These are phyloP conservation scores for Perognathus longimembris DNA, from an alignment of 2,113 vertebrate species.

Conservation along the genomic window DNA sequence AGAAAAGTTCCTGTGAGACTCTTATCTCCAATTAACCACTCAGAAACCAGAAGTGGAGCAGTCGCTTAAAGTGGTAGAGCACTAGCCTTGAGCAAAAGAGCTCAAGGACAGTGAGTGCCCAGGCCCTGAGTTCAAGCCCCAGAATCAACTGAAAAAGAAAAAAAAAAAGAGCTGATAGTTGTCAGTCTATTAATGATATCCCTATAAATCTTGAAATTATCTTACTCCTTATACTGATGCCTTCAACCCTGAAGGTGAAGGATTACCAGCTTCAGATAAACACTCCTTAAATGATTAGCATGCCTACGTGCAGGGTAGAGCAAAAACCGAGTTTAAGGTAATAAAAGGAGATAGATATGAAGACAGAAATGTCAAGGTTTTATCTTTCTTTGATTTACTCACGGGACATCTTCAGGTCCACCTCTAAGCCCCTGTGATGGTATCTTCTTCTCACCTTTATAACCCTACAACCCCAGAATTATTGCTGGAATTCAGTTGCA, in stretches of 20 bases:
- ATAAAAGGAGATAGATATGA: background rate
- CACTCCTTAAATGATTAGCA: background rate
- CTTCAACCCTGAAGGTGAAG: background rate
- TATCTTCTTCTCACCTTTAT: slow-evolving; percentile 11
- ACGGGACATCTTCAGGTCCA: background rate
- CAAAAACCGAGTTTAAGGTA: background rate
- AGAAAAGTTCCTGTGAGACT: too few relatives aligned
- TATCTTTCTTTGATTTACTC: background rate
- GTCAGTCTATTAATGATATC: background rate
- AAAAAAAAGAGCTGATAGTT: background rate
- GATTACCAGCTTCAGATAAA: background rate
- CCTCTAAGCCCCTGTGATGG: too few relatives aligned
- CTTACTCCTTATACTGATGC: background rate
- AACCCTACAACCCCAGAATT: background rate
- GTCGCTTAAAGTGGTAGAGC: too few relatives aligned
- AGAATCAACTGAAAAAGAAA: too few relatives aligned
- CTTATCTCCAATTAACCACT: too few relatives aligned
- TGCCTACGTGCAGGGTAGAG: background rate
- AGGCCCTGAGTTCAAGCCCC: too few relatives aligned
- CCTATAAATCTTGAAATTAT: background rate
- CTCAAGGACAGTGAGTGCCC: too few relatives aligned
- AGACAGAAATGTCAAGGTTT: background rate
- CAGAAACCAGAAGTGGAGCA: too few relatives aligned
- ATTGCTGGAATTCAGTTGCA: background rate
- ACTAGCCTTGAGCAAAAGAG: too few relatives aligned